phyloP scores from a whole-genome alignment of 2,797 vertebrate species.

The Todus mexicanus region DNA sequence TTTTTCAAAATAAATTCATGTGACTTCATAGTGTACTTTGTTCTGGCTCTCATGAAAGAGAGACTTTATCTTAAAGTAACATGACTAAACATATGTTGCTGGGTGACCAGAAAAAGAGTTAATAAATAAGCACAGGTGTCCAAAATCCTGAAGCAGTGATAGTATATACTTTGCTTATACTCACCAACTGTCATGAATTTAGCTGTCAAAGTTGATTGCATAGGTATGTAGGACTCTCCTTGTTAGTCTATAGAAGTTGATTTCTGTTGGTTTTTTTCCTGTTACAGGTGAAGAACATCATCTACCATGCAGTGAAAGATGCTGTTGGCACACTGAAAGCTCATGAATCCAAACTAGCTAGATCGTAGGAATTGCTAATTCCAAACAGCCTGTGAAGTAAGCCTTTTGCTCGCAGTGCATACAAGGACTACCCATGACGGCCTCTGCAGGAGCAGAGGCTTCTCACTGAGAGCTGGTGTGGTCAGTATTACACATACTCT shows the following conservation, averaged over 20 bases:
- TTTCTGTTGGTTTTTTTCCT: neutral
- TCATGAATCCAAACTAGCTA: constrained; percentile 92
- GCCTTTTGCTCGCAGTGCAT: constrained; percentile 66
- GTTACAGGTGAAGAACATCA: constrained; percentile 99
- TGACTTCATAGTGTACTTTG: neutral
- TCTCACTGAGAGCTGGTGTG: constrained; percentile 69
- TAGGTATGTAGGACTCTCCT: neutral
- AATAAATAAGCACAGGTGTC: neutral
- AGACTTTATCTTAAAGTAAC: neutral
- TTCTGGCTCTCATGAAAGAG: neutral
- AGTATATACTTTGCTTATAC: neutral
- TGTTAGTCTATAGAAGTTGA: neutral
- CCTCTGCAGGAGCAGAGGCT: constrained; percentile 70
- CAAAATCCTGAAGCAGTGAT: neutral
- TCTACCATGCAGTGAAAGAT: constrained; percentile 99
- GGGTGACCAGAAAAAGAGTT: neutral
- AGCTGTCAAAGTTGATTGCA: neutral
- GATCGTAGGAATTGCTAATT: constrained; percentile 82
- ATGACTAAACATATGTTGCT: neutral
- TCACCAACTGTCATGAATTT: neutral
- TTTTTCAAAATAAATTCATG: neutral
- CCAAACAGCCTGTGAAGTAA: constrained; percentile 62
- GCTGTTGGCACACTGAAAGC: constrained; percentile 96
- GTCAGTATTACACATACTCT: constrained; percentile 77
- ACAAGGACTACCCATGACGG: constrained; percentile 66